Percentiles rank a stretch among this genome's conserved stretches.
These are phyloP conservation scores for Archips crataeganus DNA, from an alignment of 2,888 invertebrate genomes.

Conservation along the genomic window DNA sequence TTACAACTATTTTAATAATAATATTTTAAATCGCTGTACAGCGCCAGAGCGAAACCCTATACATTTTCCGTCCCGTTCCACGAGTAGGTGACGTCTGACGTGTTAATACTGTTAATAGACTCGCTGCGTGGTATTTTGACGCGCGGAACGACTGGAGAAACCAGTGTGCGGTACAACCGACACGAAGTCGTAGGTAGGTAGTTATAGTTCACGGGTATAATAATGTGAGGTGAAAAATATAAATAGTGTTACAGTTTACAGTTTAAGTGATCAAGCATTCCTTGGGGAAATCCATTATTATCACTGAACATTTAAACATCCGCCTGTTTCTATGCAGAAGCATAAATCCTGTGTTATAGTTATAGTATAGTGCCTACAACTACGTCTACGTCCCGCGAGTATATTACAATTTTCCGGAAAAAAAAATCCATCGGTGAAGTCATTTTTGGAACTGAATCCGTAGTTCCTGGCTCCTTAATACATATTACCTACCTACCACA, in stretches of 20 bases:
- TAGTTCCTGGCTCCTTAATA: no score
- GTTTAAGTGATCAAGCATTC: no score
- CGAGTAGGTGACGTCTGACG: slow-evolving; percentile 3
- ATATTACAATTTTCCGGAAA: background rate
- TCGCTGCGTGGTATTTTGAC: slow-evolving; percentile 10
- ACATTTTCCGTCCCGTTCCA: background rate
- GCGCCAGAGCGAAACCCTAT: background rate
- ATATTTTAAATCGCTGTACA: background rate
- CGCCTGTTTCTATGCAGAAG: background rate
- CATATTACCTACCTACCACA: no score
- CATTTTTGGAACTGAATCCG: no score
- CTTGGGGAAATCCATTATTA: no score
- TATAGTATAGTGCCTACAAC: no score
- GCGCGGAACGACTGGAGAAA: background rate
- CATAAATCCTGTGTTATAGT: no score
- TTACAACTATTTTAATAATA: background rate
- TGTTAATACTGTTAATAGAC: slow-evolving; percentile 14
- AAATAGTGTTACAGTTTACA: background rate
- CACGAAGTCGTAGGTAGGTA: background rate
- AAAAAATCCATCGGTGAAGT: no score
- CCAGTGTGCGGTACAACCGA: background rate
- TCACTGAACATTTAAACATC: no score
- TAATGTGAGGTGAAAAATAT: background rate
- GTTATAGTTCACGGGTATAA: background rate
- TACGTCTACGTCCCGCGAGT: no score